A percentile compares a stretch with the other conserved stretches of the same genome.
Evolutionary conservation across 2,888 invertebrate genomes (phyloP).

Genomic region (Hybos culiciformis): DNA sequence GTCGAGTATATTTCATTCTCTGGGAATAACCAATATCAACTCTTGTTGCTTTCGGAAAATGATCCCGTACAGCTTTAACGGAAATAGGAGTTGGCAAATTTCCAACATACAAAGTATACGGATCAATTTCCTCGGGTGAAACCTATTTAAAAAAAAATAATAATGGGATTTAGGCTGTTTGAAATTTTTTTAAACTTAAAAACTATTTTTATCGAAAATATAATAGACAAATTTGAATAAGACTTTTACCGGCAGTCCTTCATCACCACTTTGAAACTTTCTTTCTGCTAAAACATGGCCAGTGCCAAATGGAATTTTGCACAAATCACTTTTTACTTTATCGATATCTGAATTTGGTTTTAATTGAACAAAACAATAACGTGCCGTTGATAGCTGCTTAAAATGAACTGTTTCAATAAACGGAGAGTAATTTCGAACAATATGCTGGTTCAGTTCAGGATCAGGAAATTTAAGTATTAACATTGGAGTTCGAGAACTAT

Average conservation of each 20-base stretch:
- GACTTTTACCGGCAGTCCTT: conserved; percentile 23
- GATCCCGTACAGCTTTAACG: conserved; percentile 45
- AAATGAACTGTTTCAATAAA: conserved; percentile 52
- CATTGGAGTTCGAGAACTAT: conserved; percentile 40
- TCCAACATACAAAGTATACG: conserved; percentile 51
- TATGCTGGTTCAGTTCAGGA: conserved; percentile 46
- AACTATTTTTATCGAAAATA: no score
- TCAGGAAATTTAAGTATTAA: conserved; percentile 54
- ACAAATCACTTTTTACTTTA: conserved; percentile 42
- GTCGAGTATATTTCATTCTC: conserved; percentile 51
- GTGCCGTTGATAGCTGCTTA: conserved; percentile 47
- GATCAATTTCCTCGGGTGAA: conserved; percentile 49
- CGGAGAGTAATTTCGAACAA: conserved; percentile 45
- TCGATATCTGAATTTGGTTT: conserved; percentile 43
- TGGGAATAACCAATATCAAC: conserved; percentile 54
- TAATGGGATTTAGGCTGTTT: no score
- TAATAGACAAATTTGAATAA: no score
- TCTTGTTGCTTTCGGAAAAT: conserved; percentile 44
- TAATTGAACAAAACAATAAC: conserved; percentile 49
- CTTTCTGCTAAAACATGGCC: conserved; percentile 46
- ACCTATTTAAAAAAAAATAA: conserved; percentile 17
- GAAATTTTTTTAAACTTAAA: no score
- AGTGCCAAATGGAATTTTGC: conserved; percentile 43
- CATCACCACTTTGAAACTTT: conserved; percentile 43
- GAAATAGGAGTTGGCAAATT: conserved; percentile 51